These are phyloP conservation scores for Petrocephalus zakoni DNA, from an alignment of 2,113 vertebrate species.

Conservation along the genomic window DNA sequence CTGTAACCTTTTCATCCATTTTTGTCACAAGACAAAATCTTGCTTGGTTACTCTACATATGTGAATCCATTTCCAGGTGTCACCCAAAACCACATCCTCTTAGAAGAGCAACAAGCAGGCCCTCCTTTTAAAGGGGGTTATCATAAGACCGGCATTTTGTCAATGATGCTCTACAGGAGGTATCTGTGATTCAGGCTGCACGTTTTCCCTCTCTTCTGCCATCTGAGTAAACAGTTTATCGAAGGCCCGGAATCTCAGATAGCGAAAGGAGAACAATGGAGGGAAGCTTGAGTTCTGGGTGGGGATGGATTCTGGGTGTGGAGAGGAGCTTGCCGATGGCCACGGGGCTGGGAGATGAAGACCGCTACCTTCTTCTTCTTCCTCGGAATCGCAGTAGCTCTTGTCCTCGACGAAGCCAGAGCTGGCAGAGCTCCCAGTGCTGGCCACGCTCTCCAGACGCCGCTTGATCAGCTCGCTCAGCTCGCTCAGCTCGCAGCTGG, in stretches of 20 bases:
- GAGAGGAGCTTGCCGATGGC: not conserved
- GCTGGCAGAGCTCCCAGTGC: slow-evolving; percentile 83
- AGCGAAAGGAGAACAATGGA: slow-evolving; percentile 50
- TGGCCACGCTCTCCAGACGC: slow-evolving; percentile 81
- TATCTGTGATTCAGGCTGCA: slow-evolving; percentile 29
- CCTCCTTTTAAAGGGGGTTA: slow-evolving; percentile 40
- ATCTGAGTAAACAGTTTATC: slow-evolving; percentile 68
- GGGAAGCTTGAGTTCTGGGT: not conserved
- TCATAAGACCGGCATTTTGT: slow-evolving; percentile 38
- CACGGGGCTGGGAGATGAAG: slow-evolving; percentile 39
- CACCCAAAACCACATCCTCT: slow-evolving; percentile 42
- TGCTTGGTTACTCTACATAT: not conserved
- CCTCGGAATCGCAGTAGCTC: slow-evolving; percentile 89
- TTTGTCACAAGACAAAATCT: not conserved
- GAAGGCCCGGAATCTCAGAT: slow-evolving; percentile 55
- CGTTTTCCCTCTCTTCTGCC: slow-evolving; percentile 47
- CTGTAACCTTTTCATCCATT: not conserved
- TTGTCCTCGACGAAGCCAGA: slow-evolving; percentile 94
- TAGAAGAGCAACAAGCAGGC: not conserved
- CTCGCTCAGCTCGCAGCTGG: slow-evolving; percentile 74
- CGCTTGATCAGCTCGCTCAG: slow-evolving; percentile 82
- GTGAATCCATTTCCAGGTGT: slow-evolving; percentile 24
- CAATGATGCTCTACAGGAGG: slow-evolving; percentile 26
- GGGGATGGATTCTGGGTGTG: not conserved
- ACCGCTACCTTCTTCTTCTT: slow-evolving; percentile 85